These are phyloP conservation scores for Aphaenogaster rudis DNA, from an alignment of 1,140 invertebrate genomes.

Conservation along the genomic window DNA sequence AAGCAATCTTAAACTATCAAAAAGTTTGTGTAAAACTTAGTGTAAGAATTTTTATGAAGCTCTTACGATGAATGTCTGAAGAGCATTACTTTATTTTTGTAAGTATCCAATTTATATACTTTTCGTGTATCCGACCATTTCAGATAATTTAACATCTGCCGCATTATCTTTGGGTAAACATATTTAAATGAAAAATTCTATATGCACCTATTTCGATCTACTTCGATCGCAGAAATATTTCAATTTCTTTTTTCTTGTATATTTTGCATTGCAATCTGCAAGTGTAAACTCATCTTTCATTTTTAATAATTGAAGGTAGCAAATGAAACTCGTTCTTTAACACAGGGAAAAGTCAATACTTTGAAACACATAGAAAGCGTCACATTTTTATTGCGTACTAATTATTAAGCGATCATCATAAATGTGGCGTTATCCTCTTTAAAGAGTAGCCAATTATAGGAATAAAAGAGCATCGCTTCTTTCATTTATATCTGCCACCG, in stretches of 20 bases:
- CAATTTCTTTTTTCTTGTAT: conserved; percentile 1
- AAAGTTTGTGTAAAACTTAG: conserved; percentile 20
- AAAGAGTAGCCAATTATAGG: conserved; percentile 33
- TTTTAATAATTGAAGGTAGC: not conserved
- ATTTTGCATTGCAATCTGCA: conserved; percentile 1
- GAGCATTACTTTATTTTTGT: not conserved
- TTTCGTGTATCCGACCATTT: not conserved
- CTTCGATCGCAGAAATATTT: not conserved
- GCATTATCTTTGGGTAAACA: not conserved
- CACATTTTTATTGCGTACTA: conserved; percentile 19
- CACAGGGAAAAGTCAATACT: not conserved
- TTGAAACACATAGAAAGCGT: not conserved
- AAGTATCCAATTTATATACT: not conserved
- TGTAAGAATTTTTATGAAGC: conserved; percentile 38
- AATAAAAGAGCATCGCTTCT: conserved; percentile 43
- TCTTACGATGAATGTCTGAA: conserved; percentile 2
- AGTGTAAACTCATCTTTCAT: not conserved
- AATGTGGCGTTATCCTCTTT: not conserved
- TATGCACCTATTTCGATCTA: not conserved
- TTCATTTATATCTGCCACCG: conserved; percentile 38
- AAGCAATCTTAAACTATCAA: conserved; percentile 8
- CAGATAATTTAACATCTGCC: not conserved
- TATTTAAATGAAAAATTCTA: not conserved
- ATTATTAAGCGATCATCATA: not conserved
- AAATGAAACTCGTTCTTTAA: not conserved